Percentiles rank a stretch among this genome's conserved stretches.
Conservation (phyloP, 1,140 invertebrate species). For the Pseudomyrmex sp. region DNA sequence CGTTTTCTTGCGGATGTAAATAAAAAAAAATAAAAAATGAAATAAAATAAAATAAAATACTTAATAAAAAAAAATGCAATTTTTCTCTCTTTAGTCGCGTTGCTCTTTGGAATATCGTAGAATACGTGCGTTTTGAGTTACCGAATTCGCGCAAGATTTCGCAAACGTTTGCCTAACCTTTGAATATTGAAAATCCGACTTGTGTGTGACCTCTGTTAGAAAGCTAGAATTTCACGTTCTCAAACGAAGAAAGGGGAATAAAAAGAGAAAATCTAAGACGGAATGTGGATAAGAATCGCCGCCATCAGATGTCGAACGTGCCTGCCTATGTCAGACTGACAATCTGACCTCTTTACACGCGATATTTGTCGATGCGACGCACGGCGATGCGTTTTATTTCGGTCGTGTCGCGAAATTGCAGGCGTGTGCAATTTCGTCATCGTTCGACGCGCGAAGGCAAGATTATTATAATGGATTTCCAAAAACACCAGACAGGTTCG, state of each 20-base stretch:
- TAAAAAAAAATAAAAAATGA: no score
- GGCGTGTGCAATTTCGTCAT: conserved; percentile 17
- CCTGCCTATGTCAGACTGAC: neutral
- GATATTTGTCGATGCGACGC: conserved; percentile 25
- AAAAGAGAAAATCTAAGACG: neutral
- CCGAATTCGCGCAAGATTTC: neutral
- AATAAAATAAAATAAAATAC: no score
- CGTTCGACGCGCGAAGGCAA: neutral
- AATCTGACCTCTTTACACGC: conserved; percentile 12
- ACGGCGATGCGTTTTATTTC: conserved; percentile 11
- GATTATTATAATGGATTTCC: conserved; percentile 37
- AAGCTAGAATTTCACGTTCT: conserved; percentile 2
- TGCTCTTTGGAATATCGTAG: neutral
- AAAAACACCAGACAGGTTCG: conserved; percentile 20
- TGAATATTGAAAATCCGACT: conserved; percentile 5
- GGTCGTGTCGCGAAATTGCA: neutral
- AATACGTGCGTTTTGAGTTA: neutral
- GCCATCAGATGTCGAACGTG: conserved; percentile 26
- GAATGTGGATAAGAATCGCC: conserved; percentile 47
- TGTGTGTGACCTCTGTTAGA: neutral
- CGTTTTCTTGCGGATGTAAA: no score
- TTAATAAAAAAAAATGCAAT: neutral
- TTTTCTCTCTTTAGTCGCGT: neutral
- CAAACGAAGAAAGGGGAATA: neutral
- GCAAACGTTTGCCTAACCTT: neutral